Evolutionary conservation across 23 tunicate genomes (phyloP).

Genomic region (Corella eumyota): DNA sequence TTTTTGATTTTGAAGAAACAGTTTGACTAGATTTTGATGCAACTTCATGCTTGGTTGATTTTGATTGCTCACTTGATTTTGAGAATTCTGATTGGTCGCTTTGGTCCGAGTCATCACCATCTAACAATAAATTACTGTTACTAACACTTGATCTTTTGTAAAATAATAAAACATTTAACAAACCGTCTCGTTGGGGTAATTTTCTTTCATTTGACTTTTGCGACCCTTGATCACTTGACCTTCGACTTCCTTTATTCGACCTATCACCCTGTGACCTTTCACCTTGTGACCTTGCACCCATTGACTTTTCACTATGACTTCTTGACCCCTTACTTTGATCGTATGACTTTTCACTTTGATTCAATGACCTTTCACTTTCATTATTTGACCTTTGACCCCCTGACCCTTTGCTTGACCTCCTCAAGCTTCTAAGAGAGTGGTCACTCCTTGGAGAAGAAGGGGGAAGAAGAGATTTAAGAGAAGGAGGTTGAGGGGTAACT

Average conservation of each 20-base stretch:
- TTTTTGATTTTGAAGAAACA: conserved; percentile 26
- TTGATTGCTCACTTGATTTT: conserved; percentile 6
- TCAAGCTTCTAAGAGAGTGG: neutral
- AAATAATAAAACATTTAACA: neutral
- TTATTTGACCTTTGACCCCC: conserved; percentile 5
- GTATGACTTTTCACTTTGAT: no score
- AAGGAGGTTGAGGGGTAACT: conserved; percentile 12
- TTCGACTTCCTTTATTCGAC: neutral
- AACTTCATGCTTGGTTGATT: conserved; percentile 33
- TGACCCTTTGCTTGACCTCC: conserved; percentile 7
- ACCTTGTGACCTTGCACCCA: no score
- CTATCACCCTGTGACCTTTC: no score
- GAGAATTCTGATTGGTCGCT: conserved; percentile 40
- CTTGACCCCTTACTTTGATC: no score
- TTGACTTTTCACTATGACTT: no score
- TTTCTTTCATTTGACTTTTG: neutral
- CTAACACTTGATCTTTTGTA: conserved; percentile 4
- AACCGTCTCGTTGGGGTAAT: neutral
- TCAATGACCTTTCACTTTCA: no score
- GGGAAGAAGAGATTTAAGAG: conserved; percentile 26
- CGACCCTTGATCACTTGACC: conserved; percentile 7
- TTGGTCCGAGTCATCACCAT: conserved; percentile 30
- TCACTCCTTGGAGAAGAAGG: conserved; percentile 27
- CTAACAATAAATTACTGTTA: no score
- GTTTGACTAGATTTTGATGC: conserved; percentile 65